A percentile compares a stretch with the other conserved stretches of the same genome.
phyloP scores from a whole-genome alignment of 2,888 invertebrate genomes.

The Eristalis pertinax region DNA sequence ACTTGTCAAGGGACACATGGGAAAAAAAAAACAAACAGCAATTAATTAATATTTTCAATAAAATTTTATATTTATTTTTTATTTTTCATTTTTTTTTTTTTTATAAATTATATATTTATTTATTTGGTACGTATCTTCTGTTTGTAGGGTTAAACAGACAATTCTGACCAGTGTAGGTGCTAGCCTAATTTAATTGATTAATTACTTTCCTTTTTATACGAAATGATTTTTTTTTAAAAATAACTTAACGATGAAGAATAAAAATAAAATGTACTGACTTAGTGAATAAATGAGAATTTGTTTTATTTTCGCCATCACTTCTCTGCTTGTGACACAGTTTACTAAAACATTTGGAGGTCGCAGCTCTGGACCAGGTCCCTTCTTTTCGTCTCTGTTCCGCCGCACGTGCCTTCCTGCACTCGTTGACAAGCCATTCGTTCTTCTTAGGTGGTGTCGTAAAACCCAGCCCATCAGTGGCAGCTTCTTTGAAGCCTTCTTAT shows the following conservation, averaged over 20 bases:
- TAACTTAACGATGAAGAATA: conserved; percentile 32
- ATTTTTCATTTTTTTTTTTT: not conserved
- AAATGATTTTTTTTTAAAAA: conserved; percentile 44
- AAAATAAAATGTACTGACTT: conserved; percentile 69
- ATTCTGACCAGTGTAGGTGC: conserved; percentile 59
- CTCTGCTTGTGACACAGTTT: not conserved
- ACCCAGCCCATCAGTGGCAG: no score
- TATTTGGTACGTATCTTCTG: conserved; percentile 4
- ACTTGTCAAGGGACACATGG: conserved; percentile 30
- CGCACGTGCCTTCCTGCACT: no score
- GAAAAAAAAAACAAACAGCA: not conserved
- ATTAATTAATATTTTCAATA: conserved; percentile 24
- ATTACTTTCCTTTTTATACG: conserved; percentile 33
- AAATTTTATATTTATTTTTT: conserved; percentile 10
- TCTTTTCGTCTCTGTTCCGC: no score
- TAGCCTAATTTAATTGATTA: conserved; percentile 37
- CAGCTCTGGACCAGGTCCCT: no score
- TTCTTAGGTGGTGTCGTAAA: no score
- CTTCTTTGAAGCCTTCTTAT: no score
- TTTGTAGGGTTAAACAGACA: conserved; percentile 10
- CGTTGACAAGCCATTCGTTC: no score
- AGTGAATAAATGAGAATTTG: conserved; percentile 37
- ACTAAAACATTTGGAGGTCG: no score
- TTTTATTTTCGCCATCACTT: conserved; percentile 13
- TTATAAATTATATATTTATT: conserved; percentile 28